Percentiles rank a stretch among this genome's conserved stretches.
Conservation (phyloP, 2,113 vertebrate species). For the Corythaeola cristata region DNA sequence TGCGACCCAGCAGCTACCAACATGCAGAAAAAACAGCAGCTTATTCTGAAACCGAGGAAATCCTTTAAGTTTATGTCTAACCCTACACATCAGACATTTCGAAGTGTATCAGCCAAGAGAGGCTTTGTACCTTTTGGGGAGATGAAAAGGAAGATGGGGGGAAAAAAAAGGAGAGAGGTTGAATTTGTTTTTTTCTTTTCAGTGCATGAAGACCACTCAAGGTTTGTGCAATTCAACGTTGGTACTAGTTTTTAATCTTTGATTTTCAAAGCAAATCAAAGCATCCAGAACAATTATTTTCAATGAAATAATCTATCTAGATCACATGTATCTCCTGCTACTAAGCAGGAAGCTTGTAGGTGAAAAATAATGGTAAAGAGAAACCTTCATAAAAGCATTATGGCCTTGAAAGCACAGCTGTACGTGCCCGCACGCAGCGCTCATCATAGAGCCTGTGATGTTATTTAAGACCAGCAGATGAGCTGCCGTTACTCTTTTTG, state of each 20-base stretch:
- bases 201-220: not conserved
- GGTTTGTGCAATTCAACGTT: accelerated
- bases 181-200: not conserved
- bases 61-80: not conserved
- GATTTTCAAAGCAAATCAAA: not conserved
- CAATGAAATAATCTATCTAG: not conserved
- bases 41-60: not conserved
- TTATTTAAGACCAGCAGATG: not conserved
- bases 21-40: not conserved
- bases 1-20: not conserved
- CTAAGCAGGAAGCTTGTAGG: not conserved
- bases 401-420: not conserved
- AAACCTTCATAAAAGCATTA: not conserved
- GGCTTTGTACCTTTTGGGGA: not conserved
- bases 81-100: not conserved
- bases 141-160: not conserved
- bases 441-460: not conserved
- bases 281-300: not conserved
- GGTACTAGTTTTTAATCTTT: not conserved
- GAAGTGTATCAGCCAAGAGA: not conserved
- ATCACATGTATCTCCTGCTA: not conserved
- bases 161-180: not conserved
- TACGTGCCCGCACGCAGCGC: not conserved
- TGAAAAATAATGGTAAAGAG: not conserved
- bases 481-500: not conserved